Evolutionary conservation across 1,140 invertebrate genomes (phyloP).

Genomic region (Drosophila bifasciata): DNA sequence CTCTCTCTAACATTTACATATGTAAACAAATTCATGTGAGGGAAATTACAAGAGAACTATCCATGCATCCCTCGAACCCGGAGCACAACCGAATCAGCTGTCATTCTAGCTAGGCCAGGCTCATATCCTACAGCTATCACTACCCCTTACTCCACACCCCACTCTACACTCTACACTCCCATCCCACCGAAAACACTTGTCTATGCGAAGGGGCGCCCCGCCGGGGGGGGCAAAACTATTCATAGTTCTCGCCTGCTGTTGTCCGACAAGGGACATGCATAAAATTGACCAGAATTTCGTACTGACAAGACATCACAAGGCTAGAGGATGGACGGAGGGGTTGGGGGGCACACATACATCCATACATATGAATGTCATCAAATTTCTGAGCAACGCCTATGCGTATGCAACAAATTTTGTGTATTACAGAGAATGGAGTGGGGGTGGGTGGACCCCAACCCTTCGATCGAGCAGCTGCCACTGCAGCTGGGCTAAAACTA

Average conservation of each 20-base stretch:
- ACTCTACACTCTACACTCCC: too few relatives aligned
- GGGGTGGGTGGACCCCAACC: neutral
- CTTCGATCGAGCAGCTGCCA: slow-evolving; percentile 4
- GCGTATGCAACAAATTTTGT: slow-evolving; percentile 56
- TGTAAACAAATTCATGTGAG: slow-evolving; percentile 37
- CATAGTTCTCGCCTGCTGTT: slow-evolving; percentile 49
- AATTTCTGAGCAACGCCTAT: slow-evolving; percentile 52
- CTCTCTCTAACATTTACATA: slow-evolving; percentile 26
- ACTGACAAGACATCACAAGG: slow-evolving; percentile 39
- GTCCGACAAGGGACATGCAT: slow-evolving; percentile 59
- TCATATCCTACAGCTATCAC: slow-evolving; percentile 16
- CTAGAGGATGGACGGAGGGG: neutral
- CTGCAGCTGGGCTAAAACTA: slow-evolving; percentile 42
- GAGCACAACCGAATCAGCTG: slow-evolving; percentile 32
- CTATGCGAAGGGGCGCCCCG: too few relatives aligned
- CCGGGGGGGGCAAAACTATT: slow-evolving; percentile 29
- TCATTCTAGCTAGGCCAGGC: neutral
- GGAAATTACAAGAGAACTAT: slow-evolving; percentile 19
- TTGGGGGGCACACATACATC: neutral
- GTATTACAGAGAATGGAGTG: neutral
- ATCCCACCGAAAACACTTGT: slow-evolving; percentile 45
- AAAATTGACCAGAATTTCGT: slow-evolving; percentile 58
- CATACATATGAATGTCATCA: slow-evolving; percentile 35
- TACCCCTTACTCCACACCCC: too few relatives aligned
- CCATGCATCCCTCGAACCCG: slow-evolving; percentile 1